A percentile compares a stretch with the other conserved stretches of the same genome.
phyloP scores from a whole-genome alignment of 2,888 invertebrate genomes.

The Melieria picta region DNA sequence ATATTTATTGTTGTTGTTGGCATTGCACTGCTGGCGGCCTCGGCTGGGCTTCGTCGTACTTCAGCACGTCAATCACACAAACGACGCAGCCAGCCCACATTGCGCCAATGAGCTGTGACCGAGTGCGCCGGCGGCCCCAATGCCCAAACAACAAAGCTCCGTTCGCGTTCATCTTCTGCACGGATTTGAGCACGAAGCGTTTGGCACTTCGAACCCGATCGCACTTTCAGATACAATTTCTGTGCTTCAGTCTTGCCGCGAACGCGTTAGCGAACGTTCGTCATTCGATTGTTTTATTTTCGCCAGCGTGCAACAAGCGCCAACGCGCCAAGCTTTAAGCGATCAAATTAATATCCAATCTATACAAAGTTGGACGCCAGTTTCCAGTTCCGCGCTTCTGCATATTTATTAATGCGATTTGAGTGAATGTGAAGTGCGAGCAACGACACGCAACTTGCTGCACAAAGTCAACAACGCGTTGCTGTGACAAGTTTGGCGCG shows the following conservation, averaged over 20 bases:
- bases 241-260: constrained; percentile 24
- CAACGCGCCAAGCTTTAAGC: no score
- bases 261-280: not conserved
- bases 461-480: no score
- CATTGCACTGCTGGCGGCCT: not conserved
- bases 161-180: not conserved
- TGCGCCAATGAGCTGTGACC: constrained; percentile 3
- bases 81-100: not conserved
- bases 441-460: no score
- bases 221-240: constrained; percentile 32
- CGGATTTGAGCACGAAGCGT: not conserved
- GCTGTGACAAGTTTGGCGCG: no score
- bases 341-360: no score
- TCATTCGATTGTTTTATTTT: no score
- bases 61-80: not conserved
- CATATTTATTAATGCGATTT: no score
- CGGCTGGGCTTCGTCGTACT: no score
- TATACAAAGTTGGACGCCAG: no score
- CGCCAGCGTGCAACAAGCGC: no score
- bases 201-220: not conserved
- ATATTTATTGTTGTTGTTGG: not conserved
- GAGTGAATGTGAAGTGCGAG: no score
- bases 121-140: not conserved
- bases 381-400: no score
- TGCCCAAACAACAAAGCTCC: not conserved